Evolutionary conservation across 2,113 vertebrate genomes (phyloP).

Genomic region (Psettodes erumei): DNA sequence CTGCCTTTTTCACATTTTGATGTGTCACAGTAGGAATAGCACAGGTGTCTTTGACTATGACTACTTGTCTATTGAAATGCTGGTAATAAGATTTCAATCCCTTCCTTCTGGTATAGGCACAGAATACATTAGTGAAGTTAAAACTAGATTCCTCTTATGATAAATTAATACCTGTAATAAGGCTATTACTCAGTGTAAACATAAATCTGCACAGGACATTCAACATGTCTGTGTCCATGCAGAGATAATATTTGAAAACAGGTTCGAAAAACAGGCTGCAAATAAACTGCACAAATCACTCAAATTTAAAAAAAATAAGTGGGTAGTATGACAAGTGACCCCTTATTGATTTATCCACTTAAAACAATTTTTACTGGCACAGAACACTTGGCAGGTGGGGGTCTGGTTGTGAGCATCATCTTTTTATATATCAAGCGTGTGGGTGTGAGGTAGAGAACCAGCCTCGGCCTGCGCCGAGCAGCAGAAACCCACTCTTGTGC

Average conservation of each 20-base stretch:
- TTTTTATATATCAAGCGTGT: conserved; percentile 50
- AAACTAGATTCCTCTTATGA: not conserved
- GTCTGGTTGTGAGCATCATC: conserved; percentile 43
- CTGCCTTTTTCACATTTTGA: not conserved
- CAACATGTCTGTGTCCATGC: too few species aligned
- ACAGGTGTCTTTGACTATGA: too few species aligned
- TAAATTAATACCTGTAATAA: not conserved
- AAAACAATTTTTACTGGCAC: conserved; percentile 47
- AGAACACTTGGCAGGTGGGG: conserved; percentile 26
- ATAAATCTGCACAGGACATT: not conserved
- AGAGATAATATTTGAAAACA: not conserved
- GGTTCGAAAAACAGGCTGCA: not conserved
- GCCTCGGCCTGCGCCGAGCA: conserved; percentile 56
- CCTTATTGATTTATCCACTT: conserved; percentile 37
- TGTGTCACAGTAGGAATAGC: not conserved
- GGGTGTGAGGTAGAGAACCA: conserved; percentile 57
- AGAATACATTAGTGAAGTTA: not conserved
- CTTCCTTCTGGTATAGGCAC: not conserved
- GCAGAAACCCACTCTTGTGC: conserved; percentile 74
- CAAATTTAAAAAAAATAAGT: not conserved
- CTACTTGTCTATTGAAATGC: too few species aligned
- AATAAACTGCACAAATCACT: not conserved
- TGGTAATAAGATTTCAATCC: not conserved
- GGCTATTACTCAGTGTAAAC: not conserved
- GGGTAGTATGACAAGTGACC: conserved; percentile 18